Evolutionary conservation across 2,113 vertebrate species (phyloP).

Genomic region (Pycnonotus jocosus): DNA sequence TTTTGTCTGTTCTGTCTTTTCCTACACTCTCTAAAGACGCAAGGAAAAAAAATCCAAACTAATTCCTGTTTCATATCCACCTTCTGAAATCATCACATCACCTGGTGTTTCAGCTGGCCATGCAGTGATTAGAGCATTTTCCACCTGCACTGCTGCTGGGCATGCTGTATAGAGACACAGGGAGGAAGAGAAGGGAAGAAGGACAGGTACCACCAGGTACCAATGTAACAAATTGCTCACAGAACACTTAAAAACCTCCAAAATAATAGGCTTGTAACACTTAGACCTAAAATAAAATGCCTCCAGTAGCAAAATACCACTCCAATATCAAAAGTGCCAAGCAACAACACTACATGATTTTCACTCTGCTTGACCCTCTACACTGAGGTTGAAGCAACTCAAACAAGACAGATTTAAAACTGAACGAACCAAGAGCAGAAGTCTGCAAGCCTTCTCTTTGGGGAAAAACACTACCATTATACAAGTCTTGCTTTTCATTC

Average conservation of each 20-base stretch:
- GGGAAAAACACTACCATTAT: background rate
- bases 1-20: background rate
- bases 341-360: background rate
- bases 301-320: background rate
- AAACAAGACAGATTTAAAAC: background rate
- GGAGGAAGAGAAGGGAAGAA: background rate
- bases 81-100: background rate
- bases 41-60: background rate
- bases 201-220: background rate
- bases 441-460: background rate
- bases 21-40: background rate
- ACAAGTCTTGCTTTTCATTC: background rate
- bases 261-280: background rate
- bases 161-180: background rate
- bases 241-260: background rate
- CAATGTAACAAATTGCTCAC: background rate
- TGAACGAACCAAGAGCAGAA: background rate
- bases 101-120: background rate
- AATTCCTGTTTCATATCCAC: background rate
- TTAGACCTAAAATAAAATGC: background rate
- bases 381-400: background rate
- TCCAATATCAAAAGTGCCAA: background rate
- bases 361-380: background rate
- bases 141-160: background rate
- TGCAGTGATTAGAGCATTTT: rapidly evolving